Percentiles rank a stretch among this genome's conserved stretches.
phyloP scores from a whole-genome alignment of 2,113 vertebrate species.

The Clinocottus analis region DNA sequence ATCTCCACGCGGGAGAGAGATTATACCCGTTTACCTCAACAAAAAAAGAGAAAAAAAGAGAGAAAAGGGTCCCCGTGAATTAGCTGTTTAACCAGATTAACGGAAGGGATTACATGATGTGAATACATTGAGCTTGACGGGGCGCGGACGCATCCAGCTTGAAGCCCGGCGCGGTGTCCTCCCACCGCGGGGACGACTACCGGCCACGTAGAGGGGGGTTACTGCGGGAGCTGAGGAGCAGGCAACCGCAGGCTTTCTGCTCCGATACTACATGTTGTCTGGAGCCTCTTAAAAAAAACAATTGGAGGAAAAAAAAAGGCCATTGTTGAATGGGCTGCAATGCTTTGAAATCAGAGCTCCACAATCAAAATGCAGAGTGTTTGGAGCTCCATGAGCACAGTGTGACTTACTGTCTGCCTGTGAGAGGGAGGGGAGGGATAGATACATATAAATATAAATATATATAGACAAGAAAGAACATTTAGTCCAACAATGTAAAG shows the following conservation, averaged over 20 bases:
- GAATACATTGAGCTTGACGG: constrained; percentile 64
- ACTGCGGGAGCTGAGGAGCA: constrained; percentile 20
- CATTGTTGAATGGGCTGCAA: too few species aligned
- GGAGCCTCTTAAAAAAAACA: not conserved
- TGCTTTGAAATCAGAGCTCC: too few species aligned
- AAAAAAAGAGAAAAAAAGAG: too few species aligned
- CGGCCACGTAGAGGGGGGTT: constrained; percentile 4
- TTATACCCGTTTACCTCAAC: constrained; percentile 55
- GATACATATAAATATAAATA: too few species aligned
- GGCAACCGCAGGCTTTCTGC: not conserved
- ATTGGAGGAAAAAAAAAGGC: not conserved
- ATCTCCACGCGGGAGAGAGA: constrained; percentile 40
- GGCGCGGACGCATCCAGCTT: constrained; percentile 57
- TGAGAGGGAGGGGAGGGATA: not conserved
- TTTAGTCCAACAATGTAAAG: constrained; percentile 44
- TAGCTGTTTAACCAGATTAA: constrained; percentile 71
- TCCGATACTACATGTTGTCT: constrained; percentile 7
- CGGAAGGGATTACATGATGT: constrained; percentile 75
- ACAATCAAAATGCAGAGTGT: too few species aligned
- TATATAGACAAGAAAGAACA: too few species aligned
- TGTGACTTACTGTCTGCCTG: constrained; percentile 32
- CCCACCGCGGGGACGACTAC: constrained; percentile 34
- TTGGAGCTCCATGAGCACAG: constrained; percentile 65
- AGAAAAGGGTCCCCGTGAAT: constrained; percentile 61
- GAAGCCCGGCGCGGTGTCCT: constrained; percentile 30